Evolutionary conservation across 2,888 invertebrate species (phyloP), one percentile per base, ranked within the genome.

Genomic region (Embidobia sp.): DNA sequence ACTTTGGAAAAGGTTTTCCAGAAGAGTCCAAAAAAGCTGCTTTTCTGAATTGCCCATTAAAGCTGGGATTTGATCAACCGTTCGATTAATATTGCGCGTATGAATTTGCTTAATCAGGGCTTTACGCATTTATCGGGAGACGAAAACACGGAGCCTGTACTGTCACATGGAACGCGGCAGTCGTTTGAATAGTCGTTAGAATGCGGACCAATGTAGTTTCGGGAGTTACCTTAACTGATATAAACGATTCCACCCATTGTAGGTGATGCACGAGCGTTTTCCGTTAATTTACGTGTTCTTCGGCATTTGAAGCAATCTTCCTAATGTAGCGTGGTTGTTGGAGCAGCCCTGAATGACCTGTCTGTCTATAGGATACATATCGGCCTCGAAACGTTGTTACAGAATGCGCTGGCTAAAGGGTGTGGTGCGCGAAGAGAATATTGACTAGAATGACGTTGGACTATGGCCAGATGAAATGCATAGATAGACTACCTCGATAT

Each of bases 391-490:
- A 33, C 37, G 44, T 31, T 59, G 72, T 64, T 55, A 35, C 57
- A 42, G 49, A 64, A 59, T 51, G 51, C 44, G 37, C 13, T 33
- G 42, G 37, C 49, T 10, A 29, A 48, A 67, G 74, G 64, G 63
- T 51, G 44, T 48, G 51, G 46, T 33, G 31, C 42, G 19, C 33
- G 15, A 63, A 49, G 59, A 59, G 74, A 67, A 76, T 78, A 80
- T 78, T 80, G 77, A 64, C 77, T 69, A 74, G 72, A 67, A 78
- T 78, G 66, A 72, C 75, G 22, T 73, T 80, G 80, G 78, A 78
- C 73, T 77, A 70, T 37, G 35, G 78, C 78, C 78, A 80, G 76
- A 79, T 78, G 76, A 79, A 79, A 76, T 61, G 69, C 76, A 63
- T 31, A 69, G 72, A 79, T 77, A 72, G 59, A 29, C 55, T 67